These are phyloP conservation scores for Tinamus guttatus DNA, from an alignment of 2,113 vertebrate species.

Conservation along the genomic window DNA sequence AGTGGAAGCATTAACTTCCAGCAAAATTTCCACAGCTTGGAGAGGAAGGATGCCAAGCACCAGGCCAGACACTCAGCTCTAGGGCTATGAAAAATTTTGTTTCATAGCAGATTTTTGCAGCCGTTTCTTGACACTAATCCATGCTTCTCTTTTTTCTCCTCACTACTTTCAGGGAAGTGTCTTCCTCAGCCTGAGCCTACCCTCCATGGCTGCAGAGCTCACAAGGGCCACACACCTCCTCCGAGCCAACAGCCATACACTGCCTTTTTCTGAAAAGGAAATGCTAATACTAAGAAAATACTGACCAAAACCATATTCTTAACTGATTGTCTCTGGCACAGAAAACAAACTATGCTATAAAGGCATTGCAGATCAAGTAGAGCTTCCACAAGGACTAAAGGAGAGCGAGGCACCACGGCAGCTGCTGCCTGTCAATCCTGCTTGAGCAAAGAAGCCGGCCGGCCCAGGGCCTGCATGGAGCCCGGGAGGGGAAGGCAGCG, in stretches of 20 bases:
- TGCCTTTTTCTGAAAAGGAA: constrained; percentile 7
- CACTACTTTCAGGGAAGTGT: not conserved
- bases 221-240: not conserved
- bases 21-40: not conserved
- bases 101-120: not conserved
- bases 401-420: not conserved
- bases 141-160: not conserved
- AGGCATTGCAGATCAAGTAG: not conserved
- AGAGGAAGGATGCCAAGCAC: not conserved
- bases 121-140: not conserved
- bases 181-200: not conserved
- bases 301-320: not conserved
- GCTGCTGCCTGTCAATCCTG: constrained; percentile 26
- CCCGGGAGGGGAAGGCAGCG: fast-evolving
- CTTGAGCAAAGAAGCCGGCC: fast-evolving
- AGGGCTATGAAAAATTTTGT: not conserved
- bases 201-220: not conserved
- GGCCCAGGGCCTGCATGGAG: not conserved
- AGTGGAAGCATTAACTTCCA: constrained; percentile 1
- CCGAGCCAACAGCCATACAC: not conserved
- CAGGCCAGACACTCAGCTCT: not conserved
- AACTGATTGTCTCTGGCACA: not conserved
- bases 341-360: not conserved
- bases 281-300: constrained; percentile 16
- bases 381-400: not conserved